Evolutionary conservation across 2,888 invertebrate genomes (phyloP).

Genomic region (Orthosia gothica): DNA sequence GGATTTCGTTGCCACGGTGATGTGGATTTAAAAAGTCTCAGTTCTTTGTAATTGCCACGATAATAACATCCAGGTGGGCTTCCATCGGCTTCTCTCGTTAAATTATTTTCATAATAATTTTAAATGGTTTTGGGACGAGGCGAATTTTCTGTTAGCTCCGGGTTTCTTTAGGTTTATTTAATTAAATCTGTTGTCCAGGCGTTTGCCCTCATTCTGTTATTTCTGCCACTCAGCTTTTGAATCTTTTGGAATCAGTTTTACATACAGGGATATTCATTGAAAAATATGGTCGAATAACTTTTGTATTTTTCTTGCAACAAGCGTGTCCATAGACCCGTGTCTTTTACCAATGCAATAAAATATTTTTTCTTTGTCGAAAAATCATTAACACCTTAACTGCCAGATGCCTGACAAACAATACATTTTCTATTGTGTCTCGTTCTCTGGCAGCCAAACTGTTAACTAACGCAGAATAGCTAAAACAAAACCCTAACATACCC

Average conservation of each 20-base stretch:
- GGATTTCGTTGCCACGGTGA: conserved; percentile 38
- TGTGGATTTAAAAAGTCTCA: conserved; percentile 22
- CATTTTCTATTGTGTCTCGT: too few relatives aligned
- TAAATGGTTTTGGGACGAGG: conserved; percentile 10
- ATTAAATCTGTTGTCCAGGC: not conserved
- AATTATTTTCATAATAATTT: conserved; percentile 14
- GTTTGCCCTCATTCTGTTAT: not conserved
- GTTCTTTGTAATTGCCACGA: conserved; percentile 33
- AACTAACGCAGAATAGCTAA: not conserved
- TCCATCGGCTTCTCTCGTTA: conserved; percentile 17
- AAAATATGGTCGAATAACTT: not conserved
- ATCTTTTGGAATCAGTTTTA: not conserved
- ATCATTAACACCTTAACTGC: too few relatives aligned
- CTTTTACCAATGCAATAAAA: not conserved
- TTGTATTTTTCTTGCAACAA: not conserved
- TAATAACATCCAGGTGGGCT: conserved; percentile 24
- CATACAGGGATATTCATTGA: not conserved
- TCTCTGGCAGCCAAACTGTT: too few relatives aligned
- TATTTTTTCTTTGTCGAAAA: not conserved
- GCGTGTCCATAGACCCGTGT: not conserved
- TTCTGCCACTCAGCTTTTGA: not conserved
- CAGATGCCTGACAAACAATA: too few relatives aligned
- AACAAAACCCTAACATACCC: not conserved
- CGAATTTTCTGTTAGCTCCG: not conserved
- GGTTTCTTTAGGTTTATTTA: not conserved